Percentiles rank a stretch among this genome's conserved stretches.
Conservation (phyloP, 2,888 invertebrate species). For the Tachina grossa region DNA sequence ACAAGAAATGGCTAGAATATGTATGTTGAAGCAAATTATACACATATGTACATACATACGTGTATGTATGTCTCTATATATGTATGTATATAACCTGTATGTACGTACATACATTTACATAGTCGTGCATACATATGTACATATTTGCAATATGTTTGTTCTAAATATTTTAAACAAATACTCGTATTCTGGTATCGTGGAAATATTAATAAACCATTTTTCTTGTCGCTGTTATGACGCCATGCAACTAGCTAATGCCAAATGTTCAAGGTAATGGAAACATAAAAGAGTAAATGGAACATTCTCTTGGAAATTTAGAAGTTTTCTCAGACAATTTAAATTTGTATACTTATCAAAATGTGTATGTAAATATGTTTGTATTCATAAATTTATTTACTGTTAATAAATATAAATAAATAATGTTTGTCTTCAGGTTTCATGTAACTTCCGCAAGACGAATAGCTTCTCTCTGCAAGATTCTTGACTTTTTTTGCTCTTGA, state of each 20-base stretch:
- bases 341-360: background rate
- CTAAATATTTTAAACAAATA: conserved; percentile 55
- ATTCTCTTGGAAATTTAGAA: conserved; percentile 9
- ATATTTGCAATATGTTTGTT: conserved; percentile 45
- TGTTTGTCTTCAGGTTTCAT: background rate
- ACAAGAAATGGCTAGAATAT: conserved; percentile 23
- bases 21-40: background rate
- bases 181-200: conserved; percentile 21
- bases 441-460: no score
- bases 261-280: conserved; percentile 52
- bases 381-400: no score
- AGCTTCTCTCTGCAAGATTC: no score
- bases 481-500: no score
- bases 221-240: conserved; percentile 36
- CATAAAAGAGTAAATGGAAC: conserved; percentile 23
- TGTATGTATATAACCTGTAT: background rate
- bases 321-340: conserved; percentile 3
- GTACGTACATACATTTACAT: background rate
- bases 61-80: background rate
- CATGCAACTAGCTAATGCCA: conserved; percentile 28
- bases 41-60: background rate
- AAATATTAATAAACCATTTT: conserved; percentile 56
- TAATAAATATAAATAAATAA: no score
- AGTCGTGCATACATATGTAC: background rate
- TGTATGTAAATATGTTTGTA: background rate